A percentile compares a stretch with the other conserved stretches of the same genome.
Conservation (phyloP, 2,797 vertebrate genomes). For the Scleropages formosus region DNA sequence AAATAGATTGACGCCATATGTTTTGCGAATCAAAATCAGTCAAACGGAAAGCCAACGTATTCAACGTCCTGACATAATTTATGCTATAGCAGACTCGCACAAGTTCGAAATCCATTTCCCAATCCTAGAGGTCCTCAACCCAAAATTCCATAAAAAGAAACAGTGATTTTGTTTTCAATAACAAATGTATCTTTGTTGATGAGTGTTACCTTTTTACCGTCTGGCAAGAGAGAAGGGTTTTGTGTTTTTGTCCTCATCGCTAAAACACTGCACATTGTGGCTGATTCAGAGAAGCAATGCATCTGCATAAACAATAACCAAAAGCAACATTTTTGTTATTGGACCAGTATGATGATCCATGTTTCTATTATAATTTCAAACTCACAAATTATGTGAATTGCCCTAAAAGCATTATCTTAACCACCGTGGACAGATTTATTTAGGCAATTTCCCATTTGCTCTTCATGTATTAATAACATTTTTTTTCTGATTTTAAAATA, state of each 20-base stretch:
- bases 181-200: constrained; percentile 37
- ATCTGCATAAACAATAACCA: neutral
- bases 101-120: constrained; percentile 47
- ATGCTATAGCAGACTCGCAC: constrained; percentile 49
- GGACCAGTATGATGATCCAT: neutral
- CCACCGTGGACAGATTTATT: neutral
- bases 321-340: too few relatives aligned
- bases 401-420: too few relatives aligned
- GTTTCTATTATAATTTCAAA: neutral
- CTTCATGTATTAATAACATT: too few relatives aligned
- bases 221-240: neutral
- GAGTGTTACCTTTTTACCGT: constrained; percentile 19
- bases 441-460: too few relatives aligned
- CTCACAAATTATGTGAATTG: neutral
- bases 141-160: constrained; percentile 33
- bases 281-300: neutral
- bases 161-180: constrained; percentile 26
- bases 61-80: constrained; percentile 60
- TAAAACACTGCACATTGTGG: too few relatives aligned
- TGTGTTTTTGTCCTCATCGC: too few relatives aligned
- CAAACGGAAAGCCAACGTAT: constrained; percentile 60
- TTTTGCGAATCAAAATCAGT: constrained; percentile 62
- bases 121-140: constrained; percentile 33
- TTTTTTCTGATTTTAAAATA: too few relatives aligned
- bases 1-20: constrained; percentile 64